phyloP scores from a whole-genome alignment of 2,888 invertebrate genomes.

The Epiblema foenella region DNA sequence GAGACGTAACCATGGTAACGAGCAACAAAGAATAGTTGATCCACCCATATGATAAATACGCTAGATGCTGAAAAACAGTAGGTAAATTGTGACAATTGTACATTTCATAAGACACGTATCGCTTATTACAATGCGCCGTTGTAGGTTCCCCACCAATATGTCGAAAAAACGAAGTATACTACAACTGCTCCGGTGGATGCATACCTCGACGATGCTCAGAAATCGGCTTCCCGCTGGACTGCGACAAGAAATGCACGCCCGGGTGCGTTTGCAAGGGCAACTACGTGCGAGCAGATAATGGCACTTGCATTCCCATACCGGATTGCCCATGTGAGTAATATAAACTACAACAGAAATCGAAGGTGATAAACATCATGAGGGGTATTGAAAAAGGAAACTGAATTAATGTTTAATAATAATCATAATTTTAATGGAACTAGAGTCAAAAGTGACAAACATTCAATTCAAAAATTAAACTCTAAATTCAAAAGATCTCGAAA shows the following conservation, averaged over 20 bases:
- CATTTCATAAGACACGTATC: neutral
- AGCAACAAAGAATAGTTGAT: no score
- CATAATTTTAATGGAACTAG: no score
- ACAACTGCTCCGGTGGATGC: slow-evolving; percentile 47
- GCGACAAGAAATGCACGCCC: slow-evolving; percentile 22
- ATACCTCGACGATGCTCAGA: slow-evolving; percentile 48
- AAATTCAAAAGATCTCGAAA: no score
- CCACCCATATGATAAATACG: no score
- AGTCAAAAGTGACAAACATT: no score
- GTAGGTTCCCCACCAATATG: neutral
- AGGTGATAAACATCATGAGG: no score
- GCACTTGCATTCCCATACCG: slow-evolving; percentile 20
- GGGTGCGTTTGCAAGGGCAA: slow-evolving; percentile 57
- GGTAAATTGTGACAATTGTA: neutral
- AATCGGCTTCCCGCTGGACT: slow-evolving; percentile 47
- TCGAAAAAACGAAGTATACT: slow-evolving; percentile 43
- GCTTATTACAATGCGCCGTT: neutral
- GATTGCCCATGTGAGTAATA: slow-evolving; percentile 30
- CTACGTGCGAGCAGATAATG: slow-evolving; percentile 9
- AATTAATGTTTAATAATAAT: no score
- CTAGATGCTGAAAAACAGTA: no score
- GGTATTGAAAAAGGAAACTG: no score
- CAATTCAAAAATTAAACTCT: no score
- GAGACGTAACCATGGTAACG: no score
- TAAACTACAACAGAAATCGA: neutral